phyloP scores from a whole-genome alignment of 2,888 invertebrate species.

The Seira musarum region DNA sequence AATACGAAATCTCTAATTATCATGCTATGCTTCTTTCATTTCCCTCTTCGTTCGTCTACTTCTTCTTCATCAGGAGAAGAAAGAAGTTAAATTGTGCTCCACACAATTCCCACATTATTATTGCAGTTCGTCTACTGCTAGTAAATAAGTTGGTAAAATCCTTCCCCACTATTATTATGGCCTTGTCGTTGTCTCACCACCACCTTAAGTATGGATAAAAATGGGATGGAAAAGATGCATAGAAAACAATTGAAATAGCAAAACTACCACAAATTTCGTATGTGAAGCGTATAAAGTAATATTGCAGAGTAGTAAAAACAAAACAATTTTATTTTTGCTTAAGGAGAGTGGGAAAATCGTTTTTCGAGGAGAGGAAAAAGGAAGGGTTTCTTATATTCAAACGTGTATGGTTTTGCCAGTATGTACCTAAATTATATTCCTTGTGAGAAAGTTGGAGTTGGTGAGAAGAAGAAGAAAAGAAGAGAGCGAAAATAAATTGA shows the following conservation, averaged over 20 bases:
- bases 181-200: not conserved
- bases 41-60: no score
- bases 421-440: not conserved
- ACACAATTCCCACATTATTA: not conserved
- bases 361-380: not conserved
- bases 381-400: not conserved
- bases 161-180: not conserved
- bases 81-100: not conserved
- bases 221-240: not conserved
- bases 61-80: no score
- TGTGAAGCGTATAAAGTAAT: not conserved
- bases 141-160: not conserved
- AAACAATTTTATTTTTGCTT: not conserved
- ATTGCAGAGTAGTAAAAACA: no score
- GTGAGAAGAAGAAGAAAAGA: slow-evolving; percentile 18
- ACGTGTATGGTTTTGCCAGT: not conserved
- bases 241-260: not conserved
- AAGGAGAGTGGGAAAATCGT: slow-evolving; percentile 1
- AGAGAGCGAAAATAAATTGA: slow-evolving; percentile 16
- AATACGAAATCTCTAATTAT: not conserved
- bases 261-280: not conserved
- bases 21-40: not conserved
- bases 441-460: slow-evolving; percentile 21
- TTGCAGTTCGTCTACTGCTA: not conserved
- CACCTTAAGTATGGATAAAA: not conserved